Evolutionary conservation across 1,140 invertebrate genomes (phyloP), one percentile per base, ranked within the genome.

Genomic region (Pachypsylla venusta): DNA sequence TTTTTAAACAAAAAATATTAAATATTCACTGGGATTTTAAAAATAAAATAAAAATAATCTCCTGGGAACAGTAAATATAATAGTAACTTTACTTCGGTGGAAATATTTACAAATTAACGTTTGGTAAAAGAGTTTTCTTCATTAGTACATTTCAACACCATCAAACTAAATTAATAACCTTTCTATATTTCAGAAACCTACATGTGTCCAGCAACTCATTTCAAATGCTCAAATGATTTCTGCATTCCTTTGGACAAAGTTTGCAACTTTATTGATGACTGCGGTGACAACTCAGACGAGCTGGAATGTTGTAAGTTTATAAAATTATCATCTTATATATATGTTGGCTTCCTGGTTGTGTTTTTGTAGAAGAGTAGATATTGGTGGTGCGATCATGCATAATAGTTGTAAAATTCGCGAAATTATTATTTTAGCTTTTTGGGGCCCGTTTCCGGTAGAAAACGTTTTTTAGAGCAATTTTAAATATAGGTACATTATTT

Each of bases 251-350:
- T 61, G 4, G 67, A 71, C 28, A 48, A 61, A 2, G 65, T 70
- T 4, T 74, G 71, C 57, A 66, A 73, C 60, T 73, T 70, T 35
- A 61, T 65, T 5, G 67, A 71, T 42, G 67, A 74, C 64, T 74
- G 73, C 54, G 71, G 70, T 13, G 73, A 74, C 58, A 63, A 65
- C 14, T 73, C 72, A 1, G 73, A 74, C 55, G 73, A 74, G 62
- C 56, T 63, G 3, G 61, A 69, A 12, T 74, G 73, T 59, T 59
- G 73, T 67, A 22, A 60, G 66, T 67, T 48, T 70, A 24, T 56
- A 20, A 28, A n/a, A n/a, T n/a, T 56, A 27, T n/a, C 14, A 20
- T 54, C 53, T 3, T 3, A 48, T n/a, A 48, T 19, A 48, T 48
- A 19, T 48, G 22, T 13, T 5, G n/a, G 16, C 22, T 48, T 48